A percentile compares a stretch with the other conserved stretches of the same genome.
Evolutionary conservation across 2,888 invertebrate species (phyloP).

Genomic region (Aleiodes leptofemur): DNA sequence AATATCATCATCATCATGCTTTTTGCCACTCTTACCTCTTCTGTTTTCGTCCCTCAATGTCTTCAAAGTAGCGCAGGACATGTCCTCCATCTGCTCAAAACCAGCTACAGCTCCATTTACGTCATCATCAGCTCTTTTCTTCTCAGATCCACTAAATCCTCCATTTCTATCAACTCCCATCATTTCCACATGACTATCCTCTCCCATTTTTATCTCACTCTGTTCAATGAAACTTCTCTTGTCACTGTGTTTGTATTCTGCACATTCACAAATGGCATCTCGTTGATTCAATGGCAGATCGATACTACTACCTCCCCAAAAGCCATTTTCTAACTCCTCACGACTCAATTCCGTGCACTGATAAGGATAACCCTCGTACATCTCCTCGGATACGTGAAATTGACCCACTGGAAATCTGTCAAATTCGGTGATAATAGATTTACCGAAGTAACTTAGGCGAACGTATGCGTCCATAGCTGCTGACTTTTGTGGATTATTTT

Average conservation of each 20-base stretch:
- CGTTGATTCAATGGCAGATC: conserved; percentile 44
- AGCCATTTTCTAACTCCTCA: conserved; percentile 55
- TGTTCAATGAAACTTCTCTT: conserved; percentile 41
- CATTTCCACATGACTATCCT: conserved; percentile 16
- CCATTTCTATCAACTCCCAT: too few relatives aligned
- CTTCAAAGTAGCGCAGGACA: too few relatives aligned
- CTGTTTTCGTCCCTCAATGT: too few relatives aligned
- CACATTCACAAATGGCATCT: conserved; percentile 53
- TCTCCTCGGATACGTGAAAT: conserved; percentile 65
- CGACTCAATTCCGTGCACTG: conserved; percentile 60
- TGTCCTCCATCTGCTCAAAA: conserved; percentile 38
- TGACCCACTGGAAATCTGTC: conserved; percentile 45
- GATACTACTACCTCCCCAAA: conserved; percentile 56
- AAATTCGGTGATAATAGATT: conserved; percentile 66
- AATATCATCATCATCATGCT: too few relatives aligned
- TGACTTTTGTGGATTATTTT: conserved; percentile 52
- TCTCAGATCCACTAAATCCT: too few relatives aligned
- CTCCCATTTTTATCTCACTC: conserved; percentile 38
- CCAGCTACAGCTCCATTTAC: neutral
- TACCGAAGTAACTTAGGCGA: conserved; percentile 66
- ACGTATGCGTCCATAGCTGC: conserved; percentile 61
- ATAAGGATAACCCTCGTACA: conserved; percentile 61
- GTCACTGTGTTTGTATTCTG: conserved; percentile 21
- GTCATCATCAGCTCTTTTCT: conserved; percentile 15
- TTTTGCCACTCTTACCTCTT: too few relatives aligned